A percentile compares a stretch with the other conserved stretches of the same genome.
Conservation (phyloP, 2,113 vertebrate species). For the Nannobrachium achirus region DNA sequence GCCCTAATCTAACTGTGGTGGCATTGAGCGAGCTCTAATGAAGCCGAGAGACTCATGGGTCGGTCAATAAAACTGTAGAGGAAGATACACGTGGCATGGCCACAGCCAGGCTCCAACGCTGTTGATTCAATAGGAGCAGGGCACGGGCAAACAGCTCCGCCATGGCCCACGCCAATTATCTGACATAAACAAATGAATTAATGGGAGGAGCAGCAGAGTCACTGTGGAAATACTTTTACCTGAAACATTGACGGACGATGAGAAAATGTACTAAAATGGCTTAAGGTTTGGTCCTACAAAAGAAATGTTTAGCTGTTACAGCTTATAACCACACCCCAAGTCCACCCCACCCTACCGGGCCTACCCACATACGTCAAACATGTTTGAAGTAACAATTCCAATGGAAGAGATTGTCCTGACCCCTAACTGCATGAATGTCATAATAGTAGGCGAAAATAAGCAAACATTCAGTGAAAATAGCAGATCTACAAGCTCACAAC, state of each 20-base stretch:
- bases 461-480: too few relatives aligned
- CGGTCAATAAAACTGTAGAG: slow-evolving; percentile 52
- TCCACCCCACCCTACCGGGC: too few relatives aligned
- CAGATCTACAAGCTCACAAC: too few relatives aligned
- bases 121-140: slow-evolving; percentile 60
- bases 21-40: slow-evolving; percentile 44
- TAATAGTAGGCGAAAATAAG: too few relatives aligned
- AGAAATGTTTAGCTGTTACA: neutral
- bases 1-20: slow-evolving; percentile 7
- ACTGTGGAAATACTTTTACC: neutral
- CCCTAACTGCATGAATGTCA: too few relatives aligned
- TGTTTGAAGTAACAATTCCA: too few relatives aligned
- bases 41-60: slow-evolving; percentile 40
- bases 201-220: slow-evolving; percentile 36
- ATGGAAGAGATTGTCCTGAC: too few relatives aligned
- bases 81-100: slow-evolving; percentile 41
- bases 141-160: slow-evolving; percentile 33
- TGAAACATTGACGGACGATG: too few relatives aligned
- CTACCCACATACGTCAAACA: too few relatives aligned
- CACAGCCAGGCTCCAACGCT: slow-evolving; percentile 31
- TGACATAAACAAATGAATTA: slow-evolving; percentile 35
- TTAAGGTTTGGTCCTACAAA: too few relatives aligned
- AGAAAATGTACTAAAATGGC: neutral
- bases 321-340: neutral
- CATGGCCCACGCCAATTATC: slow-evolving; percentile 46